phyloP scores from a whole-genome alignment of 2,797 vertebrate species.

The Pempheris klunzingeri region DNA sequence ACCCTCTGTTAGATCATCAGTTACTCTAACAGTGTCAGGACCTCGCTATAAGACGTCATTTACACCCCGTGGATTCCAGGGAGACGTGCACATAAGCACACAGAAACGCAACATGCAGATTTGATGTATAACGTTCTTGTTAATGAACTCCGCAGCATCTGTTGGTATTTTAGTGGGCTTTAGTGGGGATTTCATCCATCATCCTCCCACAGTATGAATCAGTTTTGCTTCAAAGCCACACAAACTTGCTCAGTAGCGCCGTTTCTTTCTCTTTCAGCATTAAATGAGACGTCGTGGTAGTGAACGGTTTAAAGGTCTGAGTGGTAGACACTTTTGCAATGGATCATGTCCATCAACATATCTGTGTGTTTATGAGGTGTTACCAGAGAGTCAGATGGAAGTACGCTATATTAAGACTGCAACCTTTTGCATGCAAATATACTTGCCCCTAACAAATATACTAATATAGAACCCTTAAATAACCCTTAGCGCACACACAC shows the following conservation, averaged over 20 bases:
- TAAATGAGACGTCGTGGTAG: slow-evolving; percentile 1
- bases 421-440: slow-evolving; percentile 36
- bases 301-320: slow-evolving; percentile 30
- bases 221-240: slow-evolving; percentile 17
- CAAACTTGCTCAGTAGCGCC: background rate
- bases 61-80: slow-evolving; percentile 34
- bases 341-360: slow-evolving; percentile 24
- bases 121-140: slow-evolving; percentile 24
- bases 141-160: slow-evolving; percentile 51
- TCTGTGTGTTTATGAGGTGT: slow-evolving; percentile 59
- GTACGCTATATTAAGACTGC: slow-evolving; percentile 52
- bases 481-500: too few species aligned
- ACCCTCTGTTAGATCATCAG: slow-evolving; percentile 50
- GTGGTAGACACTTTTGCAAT: slow-evolving; percentile 15
- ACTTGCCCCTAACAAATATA: too few species aligned
- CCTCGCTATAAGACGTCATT: slow-evolving; percentile 37
- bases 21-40: slow-evolving; percentile 54
- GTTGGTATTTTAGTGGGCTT: slow-evolving; percentile 44
- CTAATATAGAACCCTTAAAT: too few species aligned
- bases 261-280: background rate
- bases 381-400: slow-evolving; percentile 53
- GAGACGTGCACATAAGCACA: slow-evolving; percentile 31
- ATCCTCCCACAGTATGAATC: slow-evolving; percentile 34
- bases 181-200: slow-evolving; percentile 32
- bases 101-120: slow-evolving; percentile 17